Conservation (phyloP, 2,797 vertebrate species). For the Australoheros facetus region DNA sequence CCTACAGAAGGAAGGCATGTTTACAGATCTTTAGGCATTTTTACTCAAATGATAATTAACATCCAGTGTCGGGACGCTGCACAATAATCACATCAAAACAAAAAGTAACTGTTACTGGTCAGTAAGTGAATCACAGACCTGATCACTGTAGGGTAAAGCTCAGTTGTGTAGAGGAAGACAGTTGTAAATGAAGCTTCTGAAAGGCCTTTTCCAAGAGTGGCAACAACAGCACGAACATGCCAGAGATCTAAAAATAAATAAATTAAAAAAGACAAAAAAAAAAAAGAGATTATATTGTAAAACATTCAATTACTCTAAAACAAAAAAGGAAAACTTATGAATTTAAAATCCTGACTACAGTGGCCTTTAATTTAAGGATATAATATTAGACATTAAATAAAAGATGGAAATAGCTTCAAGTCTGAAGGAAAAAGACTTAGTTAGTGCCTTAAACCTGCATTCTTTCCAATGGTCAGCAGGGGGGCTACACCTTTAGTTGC, state of each 20-base stretch:
- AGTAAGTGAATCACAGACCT: conserved; percentile 76
- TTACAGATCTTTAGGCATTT: background rate
- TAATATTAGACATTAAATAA: background rate
- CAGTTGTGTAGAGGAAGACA: conserved; percentile 84
- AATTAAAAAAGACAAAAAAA: too few species aligned
- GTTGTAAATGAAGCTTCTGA: conserved; percentile 88
- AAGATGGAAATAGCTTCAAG: background rate
- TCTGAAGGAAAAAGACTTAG: background rate
- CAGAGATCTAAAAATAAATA: conserved; percentile 73
- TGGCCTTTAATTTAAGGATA: background rate
- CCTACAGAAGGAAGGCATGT: background rate
- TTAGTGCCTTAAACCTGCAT: background rate
- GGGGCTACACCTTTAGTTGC: background rate
- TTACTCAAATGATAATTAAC: background rate
- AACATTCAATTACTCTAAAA: background rate
- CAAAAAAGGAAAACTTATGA: background rate
- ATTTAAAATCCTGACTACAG: background rate
- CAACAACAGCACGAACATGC: conserved; percentile 73
- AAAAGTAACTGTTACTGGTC: background rate
- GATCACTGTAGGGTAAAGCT: conserved; percentile 89
- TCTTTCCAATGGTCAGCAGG: background rate
- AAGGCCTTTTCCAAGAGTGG: conserved; percentile 84
- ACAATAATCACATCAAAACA: background rate
- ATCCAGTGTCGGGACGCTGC: background rate
- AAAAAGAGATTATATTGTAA: background rate